Conservation (phyloP, 2,888 invertebrate species). For the Onchidella celtica region DNA sequence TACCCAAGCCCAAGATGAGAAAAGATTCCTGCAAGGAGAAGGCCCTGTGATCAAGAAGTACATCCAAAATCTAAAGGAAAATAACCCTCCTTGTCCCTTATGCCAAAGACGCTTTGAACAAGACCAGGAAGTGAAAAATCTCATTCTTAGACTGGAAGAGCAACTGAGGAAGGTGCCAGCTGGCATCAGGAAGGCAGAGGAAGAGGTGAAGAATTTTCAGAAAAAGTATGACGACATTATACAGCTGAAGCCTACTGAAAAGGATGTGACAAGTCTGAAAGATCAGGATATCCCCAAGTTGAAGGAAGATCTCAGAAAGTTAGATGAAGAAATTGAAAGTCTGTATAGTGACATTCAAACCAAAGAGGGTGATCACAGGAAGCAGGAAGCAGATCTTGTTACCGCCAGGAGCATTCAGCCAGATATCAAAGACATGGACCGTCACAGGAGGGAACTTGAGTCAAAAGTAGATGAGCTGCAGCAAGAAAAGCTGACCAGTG, state of each 20-base stretch:
- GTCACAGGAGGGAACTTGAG: slow-evolving; percentile 79
- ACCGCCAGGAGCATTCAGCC: slow-evolving; percentile 84
- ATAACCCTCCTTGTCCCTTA: slow-evolving; percentile 86
- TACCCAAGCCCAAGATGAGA: slow-evolving; percentile 85
- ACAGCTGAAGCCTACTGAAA: slow-evolving; percentile 75
- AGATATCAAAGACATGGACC: slow-evolving; percentile 90
- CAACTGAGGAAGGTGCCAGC: slow-evolving; percentile 71
- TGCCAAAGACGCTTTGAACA: slow-evolving; percentile 89
- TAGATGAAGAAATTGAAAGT: slow-evolving; percentile 80
- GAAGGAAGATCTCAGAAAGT: slow-evolving; percentile 82
- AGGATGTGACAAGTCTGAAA: slow-evolving; percentile 69
- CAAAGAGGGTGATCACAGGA: slow-evolving; percentile 70
- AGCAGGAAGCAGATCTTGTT: slow-evolving; percentile 82
- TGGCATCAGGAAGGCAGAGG: slow-evolving; percentile 72
- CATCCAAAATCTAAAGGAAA: slow-evolving; percentile 85
- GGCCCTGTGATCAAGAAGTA: slow-evolving; percentile 87
- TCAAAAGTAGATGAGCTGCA: slow-evolving; percentile 69
- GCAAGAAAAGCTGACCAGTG: slow-evolving; percentile 73
- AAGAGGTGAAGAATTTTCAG: slow-evolving; percentile 71
- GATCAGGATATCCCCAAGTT: slow-evolving; percentile 85
- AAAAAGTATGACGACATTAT: slow-evolving; percentile 74
- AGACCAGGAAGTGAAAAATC: slow-evolving; percentile 83
- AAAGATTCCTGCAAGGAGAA: slow-evolving; percentile 86
- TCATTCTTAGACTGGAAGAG: slow-evolving; percentile 79
- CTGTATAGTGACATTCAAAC: slow-evolving; percentile 65